These are phyloP conservation scores for Coelopa pilipes DNA, from an alignment of 2,888 invertebrate species.

Conservation along the genomic window DNA sequence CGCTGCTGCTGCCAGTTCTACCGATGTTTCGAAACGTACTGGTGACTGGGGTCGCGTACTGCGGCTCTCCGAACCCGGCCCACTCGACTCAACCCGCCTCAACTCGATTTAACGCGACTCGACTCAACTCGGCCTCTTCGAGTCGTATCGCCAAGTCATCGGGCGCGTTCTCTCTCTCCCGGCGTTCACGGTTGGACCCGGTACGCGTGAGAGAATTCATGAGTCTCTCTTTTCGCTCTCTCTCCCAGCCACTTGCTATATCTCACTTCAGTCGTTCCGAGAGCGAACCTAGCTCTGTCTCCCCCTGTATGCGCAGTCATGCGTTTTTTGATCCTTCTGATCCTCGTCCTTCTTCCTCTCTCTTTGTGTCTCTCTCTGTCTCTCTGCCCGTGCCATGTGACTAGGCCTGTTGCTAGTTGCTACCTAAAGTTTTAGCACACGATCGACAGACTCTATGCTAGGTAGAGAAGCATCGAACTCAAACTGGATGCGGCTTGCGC, in stretches of 20 bases:
- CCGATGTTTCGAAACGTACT: conserved; percentile 61
- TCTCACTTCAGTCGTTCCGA: neutral
- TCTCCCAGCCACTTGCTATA: neutral
- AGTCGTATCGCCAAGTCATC: neutral
- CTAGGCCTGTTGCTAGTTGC: conserved; percentile 43
- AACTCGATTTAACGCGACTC: neutral
- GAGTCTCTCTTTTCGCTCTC: neutral
- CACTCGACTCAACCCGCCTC: conserved; percentile 20
- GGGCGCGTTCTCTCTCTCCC: neutral
- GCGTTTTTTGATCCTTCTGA: conserved; percentile 27
- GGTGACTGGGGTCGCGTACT: conserved; percentile 39
- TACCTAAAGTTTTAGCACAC: conserved; percentile 41
- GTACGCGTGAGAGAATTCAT: no score
- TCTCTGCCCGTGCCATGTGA: conserved; percentile 27
- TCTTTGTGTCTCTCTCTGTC: neutral
- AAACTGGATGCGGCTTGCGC: conserved; percentile 1
- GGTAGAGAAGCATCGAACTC: conserved; percentile 12
- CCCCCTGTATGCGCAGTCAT: conserved; percentile 21
- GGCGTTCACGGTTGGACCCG: no score
- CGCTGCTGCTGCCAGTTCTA: conserved; percentile 55
- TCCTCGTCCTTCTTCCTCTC: conserved; percentile 2
- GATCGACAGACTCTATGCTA: conserved; percentile 13
- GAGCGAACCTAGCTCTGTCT: neutral
- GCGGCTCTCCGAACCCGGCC: conserved; percentile 35
- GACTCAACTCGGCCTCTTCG: neutral